Evolutionary conservation across 64 coral and sea anemone genomes (phyloP), one percentile per base, ranked within the genome.

Genomic region (Montipora efflorescens): DNA sequence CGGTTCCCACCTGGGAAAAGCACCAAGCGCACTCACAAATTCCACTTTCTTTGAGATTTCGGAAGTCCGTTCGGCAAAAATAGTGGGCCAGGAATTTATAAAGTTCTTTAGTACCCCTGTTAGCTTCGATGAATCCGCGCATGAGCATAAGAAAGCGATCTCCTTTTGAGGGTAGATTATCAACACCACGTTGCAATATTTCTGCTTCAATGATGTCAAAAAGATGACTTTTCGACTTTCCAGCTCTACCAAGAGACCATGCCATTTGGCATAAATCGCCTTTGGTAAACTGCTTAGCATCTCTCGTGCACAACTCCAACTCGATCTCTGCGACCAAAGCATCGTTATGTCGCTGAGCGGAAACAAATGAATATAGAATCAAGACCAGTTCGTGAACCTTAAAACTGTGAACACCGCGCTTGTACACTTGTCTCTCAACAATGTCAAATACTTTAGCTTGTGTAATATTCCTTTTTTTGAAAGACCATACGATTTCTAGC

Each of bases 201-300:
- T 71, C 61, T 13, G 82, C 46, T 72, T 86, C 82, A 22, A 86
- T 86, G 13, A 19, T 13, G 22, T 86, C 64, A 72, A 86, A 86
- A 7, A 86, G n/a, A 28, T 71, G 16, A 86, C 82, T 86, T 3
- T 71, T 15, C 18, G 82, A 51, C 18, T 86, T 70, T 10, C 66
- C 82, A 2, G 66, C 67, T 21, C 46, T 86, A 7, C 62, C 82
- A 69, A 86, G 82, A 25, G 62, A 86, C 82, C 82, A 86, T 0
- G 82, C 82, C 51, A 86, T n/a, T 51, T 86, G 82, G n/a, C 64
- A 86, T 72, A 86, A 71, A n/a, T 86, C 62, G 50, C 62, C 67
- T 16, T n/a, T 86, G 16, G 5, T 68, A 72, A 86, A 48, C n/a
- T 72, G 64, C 7, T 50, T 49, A 22, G 19, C 66, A 72, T 71